Evolutionary conservation across 1,140 invertebrate genomes (phyloP), one percentile per base, ranked within the genome.

Genomic region (Zaprionus inermis): DNA sequence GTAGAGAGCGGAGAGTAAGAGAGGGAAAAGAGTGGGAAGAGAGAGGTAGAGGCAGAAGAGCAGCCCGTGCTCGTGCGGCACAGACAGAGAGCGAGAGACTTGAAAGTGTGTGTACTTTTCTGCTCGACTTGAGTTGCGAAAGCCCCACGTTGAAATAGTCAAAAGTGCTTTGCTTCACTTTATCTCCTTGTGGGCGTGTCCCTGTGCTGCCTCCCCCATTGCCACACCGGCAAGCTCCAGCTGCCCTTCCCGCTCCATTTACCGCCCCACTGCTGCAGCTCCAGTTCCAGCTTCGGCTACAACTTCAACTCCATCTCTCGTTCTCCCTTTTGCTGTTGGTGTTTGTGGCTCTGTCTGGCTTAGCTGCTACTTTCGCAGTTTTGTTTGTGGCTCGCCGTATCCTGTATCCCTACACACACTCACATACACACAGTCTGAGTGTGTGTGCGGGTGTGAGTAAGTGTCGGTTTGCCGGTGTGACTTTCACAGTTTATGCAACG

Each of bases 151-250:
- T 82, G 83, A 88, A 88, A 80, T 89, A 89, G 84, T 89, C 84
- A 89, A 89, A 88, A 88, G 84, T 83, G 80, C 84, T 89, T 89
- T 89, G 80, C 84, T 89, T 89, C 89, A 89, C 74, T 89, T 89
- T 89, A 89, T 88, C 70, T 81, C 67, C 16, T 57, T 76, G 73
- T 83, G 83, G 79, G 83, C 74, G 80, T 88, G 68, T 79, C 41
- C 14, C 16, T 6, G 38, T 28, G 24, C 24, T 28, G 5, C 38
- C 38, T 44, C 44, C 51, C 34, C 3, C 9, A 5, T 44, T 16
- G 18, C 9, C 49, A 28, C 49, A 3, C 22, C 14, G 5, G 5
- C 32, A 5, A 30, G 34, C 16, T 51, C 18, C 5, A 0, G 16
- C 41, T 20, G 1, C 22, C 1, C n/a, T n/a, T n/a, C n/a, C n/a